These are phyloP conservation scores for Episyrphus balteatus DNA, from an alignment of 1,140 invertebrate genomes.

Conservation along the genomic window DNA sequence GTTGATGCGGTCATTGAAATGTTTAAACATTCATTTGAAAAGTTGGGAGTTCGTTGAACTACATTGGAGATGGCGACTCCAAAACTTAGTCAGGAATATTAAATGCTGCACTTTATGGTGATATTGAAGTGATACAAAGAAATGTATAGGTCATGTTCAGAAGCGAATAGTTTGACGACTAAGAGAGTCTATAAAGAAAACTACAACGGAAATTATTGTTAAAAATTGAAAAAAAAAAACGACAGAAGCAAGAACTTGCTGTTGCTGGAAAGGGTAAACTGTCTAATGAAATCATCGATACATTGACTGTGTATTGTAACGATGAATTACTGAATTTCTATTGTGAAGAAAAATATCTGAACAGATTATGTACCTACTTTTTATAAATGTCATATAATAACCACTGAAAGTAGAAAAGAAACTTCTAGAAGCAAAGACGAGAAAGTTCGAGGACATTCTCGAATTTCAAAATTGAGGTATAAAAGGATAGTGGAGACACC, in stretches of 20 bases:
- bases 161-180: conserved; percentile 19
- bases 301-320: conserved; percentile 21
- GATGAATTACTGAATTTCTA: too few species aligned
- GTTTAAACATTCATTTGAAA: conserved; percentile 12
- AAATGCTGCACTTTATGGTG: conserved; percentile 11
- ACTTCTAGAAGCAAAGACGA: too few species aligned
- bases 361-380: too few species aligned
- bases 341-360: too few species aligned
- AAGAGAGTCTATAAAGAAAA: conserved; percentile 4
- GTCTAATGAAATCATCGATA: conserved; percentile 16
- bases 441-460: too few species aligned
- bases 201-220: not conserved
- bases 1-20: conserved; percentile 16
- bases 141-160: conserved; percentile 11
- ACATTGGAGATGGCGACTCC: conserved; percentile 18
- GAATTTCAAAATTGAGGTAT: too few species aligned
- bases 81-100: conserved; percentile 14
- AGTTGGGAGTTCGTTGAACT: conserved; percentile 14
- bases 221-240: conserved; percentile 13
- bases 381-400: too few species aligned
- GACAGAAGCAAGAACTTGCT: too few species aligned
- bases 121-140: conserved; percentile 3
- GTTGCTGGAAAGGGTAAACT: conserved; percentile 16
- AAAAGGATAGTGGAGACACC: too few species aligned
- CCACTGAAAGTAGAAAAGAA: too few species aligned